A percentile compares a stretch with the other conserved stretches of the same genome.
phyloP scores from a whole-genome alignment of 2,888 invertebrate genomes.

The Mesochorus sp. region DNA sequence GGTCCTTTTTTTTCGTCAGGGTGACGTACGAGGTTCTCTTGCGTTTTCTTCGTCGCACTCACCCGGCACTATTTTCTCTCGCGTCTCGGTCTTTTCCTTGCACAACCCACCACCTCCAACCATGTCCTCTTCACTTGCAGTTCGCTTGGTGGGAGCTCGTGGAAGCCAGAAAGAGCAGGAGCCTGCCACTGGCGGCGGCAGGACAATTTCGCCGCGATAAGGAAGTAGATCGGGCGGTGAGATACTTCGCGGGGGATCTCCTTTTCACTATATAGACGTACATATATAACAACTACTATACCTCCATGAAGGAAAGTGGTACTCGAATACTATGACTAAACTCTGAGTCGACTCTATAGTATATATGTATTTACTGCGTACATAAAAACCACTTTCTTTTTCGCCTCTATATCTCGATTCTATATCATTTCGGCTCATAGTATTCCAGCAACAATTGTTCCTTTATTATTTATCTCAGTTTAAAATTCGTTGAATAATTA shows the following conservation, averaged over 20 bases:
- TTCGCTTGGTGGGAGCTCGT: slow-evolving; percentile 27
- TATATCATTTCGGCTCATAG: too few relatives aligned
- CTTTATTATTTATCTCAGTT: slow-evolving; percentile 3
- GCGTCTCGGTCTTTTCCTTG: slow-evolving; percentile 58
- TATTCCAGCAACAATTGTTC: too few relatives aligned
- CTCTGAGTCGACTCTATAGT: not conserved
- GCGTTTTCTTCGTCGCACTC: slow-evolving; percentile 64
- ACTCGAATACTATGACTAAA: slow-evolving; percentile 49
- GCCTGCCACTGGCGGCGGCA: slow-evolving; percentile 75
- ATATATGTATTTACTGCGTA: too few relatives aligned
- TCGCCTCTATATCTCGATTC: too few relatives aligned
- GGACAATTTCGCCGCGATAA: slow-evolving; percentile 81
- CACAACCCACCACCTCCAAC: slow-evolving; percentile 42
- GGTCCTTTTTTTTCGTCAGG: slow-evolving; percentile 77
- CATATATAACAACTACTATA: slow-evolving; percentile 44
- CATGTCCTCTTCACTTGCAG: slow-evolving; percentile 35
- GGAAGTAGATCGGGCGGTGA: slow-evolving; percentile 78
- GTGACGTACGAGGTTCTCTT: slow-evolving; percentile 78
- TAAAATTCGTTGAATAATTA: too few relatives aligned
- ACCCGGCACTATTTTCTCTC: slow-evolving; percentile 59
- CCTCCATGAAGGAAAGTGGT: slow-evolving; percentile 31
- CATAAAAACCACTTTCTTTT: not conserved
- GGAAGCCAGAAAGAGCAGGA: slow-evolving; percentile 64
- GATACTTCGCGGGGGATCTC: slow-evolving; percentile 73
- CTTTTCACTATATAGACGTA: slow-evolving; percentile 61